Percentiles rank a stretch among this genome's conserved stretches.
These are phyloP conservation scores for Drosophila macrothrix DNA, from an alignment of 2,888 invertebrate genomes.

Conservation along the genomic window DNA sequence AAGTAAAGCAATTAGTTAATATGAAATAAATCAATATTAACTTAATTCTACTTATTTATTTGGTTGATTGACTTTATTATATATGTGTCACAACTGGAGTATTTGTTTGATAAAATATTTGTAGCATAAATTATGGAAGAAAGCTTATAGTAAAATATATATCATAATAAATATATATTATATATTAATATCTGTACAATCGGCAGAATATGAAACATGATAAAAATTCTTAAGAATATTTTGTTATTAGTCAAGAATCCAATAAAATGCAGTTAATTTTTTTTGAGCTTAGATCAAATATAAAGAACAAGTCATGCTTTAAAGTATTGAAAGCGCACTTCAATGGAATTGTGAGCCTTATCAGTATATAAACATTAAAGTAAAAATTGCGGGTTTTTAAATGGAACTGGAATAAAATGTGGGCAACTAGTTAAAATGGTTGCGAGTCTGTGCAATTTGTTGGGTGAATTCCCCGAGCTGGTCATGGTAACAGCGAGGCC, in stretches of 20 bases:
- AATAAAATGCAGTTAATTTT: no score
- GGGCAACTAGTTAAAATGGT: neutral
- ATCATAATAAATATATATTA: neutral
- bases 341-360: neutral
- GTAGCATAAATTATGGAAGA: neutral
- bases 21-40: neutral
- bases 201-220: neutral
- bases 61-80: neutral
- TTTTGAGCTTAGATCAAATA: no score
- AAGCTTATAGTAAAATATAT: neutral
- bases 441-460: neutral
- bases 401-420: neutral
- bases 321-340: neutral
- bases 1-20: neutral
- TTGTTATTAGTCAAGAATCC: no score
- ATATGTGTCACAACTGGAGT: neutral
- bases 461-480: slow-evolving; percentile 8
- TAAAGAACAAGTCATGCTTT: no score
- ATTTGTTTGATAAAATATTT: neutral
- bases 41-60: neutral
- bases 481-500: slow-evolving; percentile 34
- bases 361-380: neutral
- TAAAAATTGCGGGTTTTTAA: neutral
- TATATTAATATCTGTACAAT: neutral
- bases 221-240: neutral